These are phyloP conservation scores for Bombus waltoni DNA, from an alignment of 1,140 invertebrate genomes.

Conservation along the genomic window DNA sequence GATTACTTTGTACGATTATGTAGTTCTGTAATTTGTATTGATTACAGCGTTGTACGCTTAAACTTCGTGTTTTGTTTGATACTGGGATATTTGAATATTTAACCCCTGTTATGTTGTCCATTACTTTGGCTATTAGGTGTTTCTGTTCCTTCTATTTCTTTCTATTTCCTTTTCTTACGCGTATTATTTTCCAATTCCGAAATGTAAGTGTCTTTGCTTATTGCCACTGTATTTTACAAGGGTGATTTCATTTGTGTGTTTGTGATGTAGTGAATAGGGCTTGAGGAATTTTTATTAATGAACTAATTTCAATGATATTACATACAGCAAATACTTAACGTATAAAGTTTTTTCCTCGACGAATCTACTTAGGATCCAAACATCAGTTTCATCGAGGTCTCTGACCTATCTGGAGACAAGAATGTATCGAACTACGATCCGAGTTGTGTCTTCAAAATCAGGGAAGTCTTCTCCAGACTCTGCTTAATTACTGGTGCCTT, in stretches of 20 bases:
- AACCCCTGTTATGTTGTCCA: background rate
- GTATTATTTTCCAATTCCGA: background rate
- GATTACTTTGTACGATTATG: background rate
- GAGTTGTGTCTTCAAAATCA: too few species aligned
- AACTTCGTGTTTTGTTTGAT: background rate
- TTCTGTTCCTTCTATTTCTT: background rate
- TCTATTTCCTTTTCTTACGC: background rate
- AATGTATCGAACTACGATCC: too few species aligned
- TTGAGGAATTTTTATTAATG: too few species aligned
- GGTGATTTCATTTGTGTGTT: background rate
- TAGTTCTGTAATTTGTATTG: background rate
- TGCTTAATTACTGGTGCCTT: too few species aligned
- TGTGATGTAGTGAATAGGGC: background rate
- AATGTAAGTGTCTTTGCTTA: background rate
- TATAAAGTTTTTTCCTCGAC: too few species aligned
- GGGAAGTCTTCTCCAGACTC: too few species aligned
- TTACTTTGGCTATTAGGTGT: background rate
- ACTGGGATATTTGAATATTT: background rate
- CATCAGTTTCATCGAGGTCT: too few species aligned
- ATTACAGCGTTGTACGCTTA: background rate
- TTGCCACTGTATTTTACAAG: background rate
- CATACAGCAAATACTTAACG: too few species aligned
- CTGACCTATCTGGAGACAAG: too few species aligned
- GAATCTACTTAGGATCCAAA: too few species aligned
- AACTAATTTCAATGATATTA: too few species aligned